A percentile compares a stretch with the other conserved stretches of the same genome.
Evolutionary conservation across 1,140 invertebrate genomes (phyloP).

Genomic region (Leptinotarsa lineolata): DNA sequence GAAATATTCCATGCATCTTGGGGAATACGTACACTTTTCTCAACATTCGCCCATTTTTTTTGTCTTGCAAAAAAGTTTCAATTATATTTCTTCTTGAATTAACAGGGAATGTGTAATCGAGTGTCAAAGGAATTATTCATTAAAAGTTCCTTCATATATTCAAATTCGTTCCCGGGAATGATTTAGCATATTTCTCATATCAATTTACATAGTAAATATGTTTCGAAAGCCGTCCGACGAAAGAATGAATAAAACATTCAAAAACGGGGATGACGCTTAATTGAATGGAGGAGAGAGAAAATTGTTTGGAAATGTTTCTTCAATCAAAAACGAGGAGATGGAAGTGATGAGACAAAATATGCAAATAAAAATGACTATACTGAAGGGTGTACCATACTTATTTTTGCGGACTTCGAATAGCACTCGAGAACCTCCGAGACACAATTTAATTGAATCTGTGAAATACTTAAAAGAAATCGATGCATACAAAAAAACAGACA

Average conservation of each 20-base stretch:
- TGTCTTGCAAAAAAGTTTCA: background rate
- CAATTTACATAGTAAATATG: constrained; percentile 1
- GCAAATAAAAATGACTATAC: background rate
- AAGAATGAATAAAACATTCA: constrained; percentile 6
- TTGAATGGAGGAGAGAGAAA: background rate
- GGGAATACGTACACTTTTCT: no score
- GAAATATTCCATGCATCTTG: no score
- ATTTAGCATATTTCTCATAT: constrained; percentile 7
- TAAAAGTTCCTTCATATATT: background rate
- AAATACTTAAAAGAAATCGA: no score
- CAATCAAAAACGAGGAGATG: background rate
- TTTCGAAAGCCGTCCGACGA: background rate
- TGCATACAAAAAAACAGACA: no score
- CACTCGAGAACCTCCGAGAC: no score
- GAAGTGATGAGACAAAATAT: background rate
- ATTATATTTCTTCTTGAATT: background rate
- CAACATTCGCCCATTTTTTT: no score
- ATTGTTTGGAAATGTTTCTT: constrained; percentile 6
- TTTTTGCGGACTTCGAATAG: no score
- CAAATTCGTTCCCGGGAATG: background rate
- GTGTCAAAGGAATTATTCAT: constrained; percentile 1
- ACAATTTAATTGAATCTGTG: no score
- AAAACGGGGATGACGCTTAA: background rate
- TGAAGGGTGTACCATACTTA: no score
- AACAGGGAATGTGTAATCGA: background rate